These are phyloP conservation scores for Botrylloides violaceus DNA, from an alignment of 23 tunicate genomes.

Conservation along the genomic window DNA sequence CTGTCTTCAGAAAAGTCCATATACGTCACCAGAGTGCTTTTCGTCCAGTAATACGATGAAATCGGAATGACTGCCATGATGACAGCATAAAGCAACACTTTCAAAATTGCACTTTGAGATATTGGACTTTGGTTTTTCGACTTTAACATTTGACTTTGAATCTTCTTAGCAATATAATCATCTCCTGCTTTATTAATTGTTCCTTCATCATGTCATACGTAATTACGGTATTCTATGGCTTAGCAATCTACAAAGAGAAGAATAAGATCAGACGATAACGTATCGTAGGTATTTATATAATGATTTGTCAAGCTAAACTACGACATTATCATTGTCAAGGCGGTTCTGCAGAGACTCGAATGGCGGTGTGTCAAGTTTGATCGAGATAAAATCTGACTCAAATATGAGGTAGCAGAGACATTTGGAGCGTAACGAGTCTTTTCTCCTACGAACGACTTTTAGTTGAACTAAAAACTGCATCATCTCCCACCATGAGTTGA, in stretches of 20 bases:
- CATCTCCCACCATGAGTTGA: too few species aligned
- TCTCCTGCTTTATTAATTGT: not conserved
- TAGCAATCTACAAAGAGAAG: not conserved
- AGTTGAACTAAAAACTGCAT: too few species aligned
- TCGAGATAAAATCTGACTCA: too few species aligned
- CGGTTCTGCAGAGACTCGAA: not conserved
- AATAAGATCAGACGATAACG: conserved; percentile 1
- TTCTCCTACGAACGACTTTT: too few species aligned
- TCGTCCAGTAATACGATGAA: not conserved
- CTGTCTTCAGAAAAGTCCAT: not conserved
- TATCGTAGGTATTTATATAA: not conserved
- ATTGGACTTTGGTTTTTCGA: not conserved
- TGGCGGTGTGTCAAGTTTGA: too few species aligned
- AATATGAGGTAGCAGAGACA: too few species aligned
- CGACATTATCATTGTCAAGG: not conserved
- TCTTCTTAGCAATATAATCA: not conserved
- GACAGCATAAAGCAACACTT: not conserved
- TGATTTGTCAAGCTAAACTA: not conserved
- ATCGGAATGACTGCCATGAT: not conserved
- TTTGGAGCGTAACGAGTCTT: too few species aligned
- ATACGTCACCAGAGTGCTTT: not conserved
- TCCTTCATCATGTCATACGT: not conserved
- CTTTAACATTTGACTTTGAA: not conserved
- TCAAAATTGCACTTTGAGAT: not conserved
- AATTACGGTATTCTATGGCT: not conserved